A percentile compares a stretch with the other conserved stretches of the same genome.
phyloP scores from a whole-genome alignment of 2,888 invertebrate species.

The Trilocha varians region DNA sequence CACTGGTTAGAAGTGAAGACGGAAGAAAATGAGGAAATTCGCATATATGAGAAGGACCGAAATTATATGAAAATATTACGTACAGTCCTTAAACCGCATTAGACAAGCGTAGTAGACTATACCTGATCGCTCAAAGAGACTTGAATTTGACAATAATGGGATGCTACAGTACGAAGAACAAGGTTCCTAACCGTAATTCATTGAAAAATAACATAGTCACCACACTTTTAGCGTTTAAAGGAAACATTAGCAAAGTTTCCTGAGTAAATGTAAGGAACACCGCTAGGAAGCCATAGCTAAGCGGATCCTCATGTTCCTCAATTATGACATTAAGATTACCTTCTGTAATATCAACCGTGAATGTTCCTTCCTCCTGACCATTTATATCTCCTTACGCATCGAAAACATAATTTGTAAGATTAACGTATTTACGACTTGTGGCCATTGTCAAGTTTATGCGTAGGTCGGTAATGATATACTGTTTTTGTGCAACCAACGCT shows the following conservation, averaged over 20 bases:
- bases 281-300: neutral
- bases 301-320: neutral
- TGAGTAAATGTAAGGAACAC: neutral
- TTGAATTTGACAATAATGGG: too few species aligned
- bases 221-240: too few species aligned
- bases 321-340: slow-evolving; percentile 1
- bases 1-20: too few species aligned
- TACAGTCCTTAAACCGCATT: too few species aligned
- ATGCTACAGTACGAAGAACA: neutral
- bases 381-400: slow-evolving; percentile 24
- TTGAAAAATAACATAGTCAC: neutral
- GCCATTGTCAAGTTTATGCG: slow-evolving; percentile 57
- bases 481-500: too few species aligned
- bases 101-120: too few species aligned
- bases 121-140: too few species aligned
- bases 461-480: too few species aligned
- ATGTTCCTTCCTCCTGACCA: slow-evolving; percentile 1
- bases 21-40: too few species aligned
- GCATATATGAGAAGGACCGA: too few species aligned
- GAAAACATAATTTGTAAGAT: slow-evolving; percentile 37
- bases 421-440: slow-evolving; percentile 33
- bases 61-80: too few species aligned
- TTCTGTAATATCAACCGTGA: neutral
- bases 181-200: neutral
- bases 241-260: neutral